Conservation (phyloP, 2,113 vertebrate species). For the Marmota flaviventris region DNA sequence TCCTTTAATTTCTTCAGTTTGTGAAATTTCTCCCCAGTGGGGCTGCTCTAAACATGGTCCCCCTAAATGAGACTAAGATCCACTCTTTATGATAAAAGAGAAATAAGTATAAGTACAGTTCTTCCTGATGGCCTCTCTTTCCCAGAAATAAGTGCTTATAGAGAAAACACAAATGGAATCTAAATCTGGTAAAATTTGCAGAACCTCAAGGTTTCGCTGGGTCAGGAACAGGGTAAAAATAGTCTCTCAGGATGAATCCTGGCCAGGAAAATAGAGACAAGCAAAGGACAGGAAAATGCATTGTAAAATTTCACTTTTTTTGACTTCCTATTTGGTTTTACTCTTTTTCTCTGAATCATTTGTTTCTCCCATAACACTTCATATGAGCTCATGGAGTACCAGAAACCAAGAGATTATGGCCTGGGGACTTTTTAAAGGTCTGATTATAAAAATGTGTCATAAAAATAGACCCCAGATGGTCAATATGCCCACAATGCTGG, state of each 20-base stretch:
- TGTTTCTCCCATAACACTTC: neutral
- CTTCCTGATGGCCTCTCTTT: conserved; percentile 42
- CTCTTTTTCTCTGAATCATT: conserved; percentile 35
- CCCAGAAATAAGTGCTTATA: conserved; percentile 78
- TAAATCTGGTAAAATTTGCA: conserved; percentile 82
- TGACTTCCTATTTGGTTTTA: conserved; percentile 59
- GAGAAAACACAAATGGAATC: conserved; percentile 81
- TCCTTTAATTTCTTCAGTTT: neutral
- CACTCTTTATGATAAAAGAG: neutral
- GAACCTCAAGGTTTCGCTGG: conserved; percentile 83
- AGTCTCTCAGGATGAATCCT: conserved; percentile 70
- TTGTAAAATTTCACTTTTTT: conserved; percentile 74
- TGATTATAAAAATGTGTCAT: neutral
- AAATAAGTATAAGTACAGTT: neutral
- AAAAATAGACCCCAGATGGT: neutral
- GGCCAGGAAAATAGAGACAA: conserved; percentile 68
- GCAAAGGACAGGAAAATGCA: conserved; percentile 32
- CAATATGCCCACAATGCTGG: neutral
- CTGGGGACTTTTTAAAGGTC: neutral
- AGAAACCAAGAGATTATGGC: neutral
- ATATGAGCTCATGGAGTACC: neutral
- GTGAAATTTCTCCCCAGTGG: neutral
- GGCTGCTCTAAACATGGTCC: neutral
- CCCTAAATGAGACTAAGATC: neutral
- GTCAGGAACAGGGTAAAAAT: conserved; percentile 81